phyloP scores from a whole-genome alignment of 2,888 invertebrate genomes.

The Thecocarcelia acutangulata region DNA sequence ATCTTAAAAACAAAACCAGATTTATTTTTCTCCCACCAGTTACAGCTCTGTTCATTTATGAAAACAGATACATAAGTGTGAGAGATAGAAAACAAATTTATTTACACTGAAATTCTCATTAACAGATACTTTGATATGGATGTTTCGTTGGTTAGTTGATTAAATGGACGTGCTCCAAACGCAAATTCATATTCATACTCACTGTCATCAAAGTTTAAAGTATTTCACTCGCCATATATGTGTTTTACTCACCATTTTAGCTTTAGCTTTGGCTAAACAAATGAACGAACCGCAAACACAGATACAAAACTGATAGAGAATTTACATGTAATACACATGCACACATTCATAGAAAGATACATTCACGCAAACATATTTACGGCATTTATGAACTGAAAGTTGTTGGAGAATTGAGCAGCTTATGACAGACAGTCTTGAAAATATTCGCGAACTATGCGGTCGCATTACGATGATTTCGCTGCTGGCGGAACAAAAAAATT shows the following conservation, averaged over 20 bases:
- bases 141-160: conserved; percentile 2
- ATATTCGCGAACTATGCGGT: conserved; percentile 81
- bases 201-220: conserved; percentile 20
- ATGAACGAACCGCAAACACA: conserved; percentile 42
- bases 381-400: conserved; percentile 63
- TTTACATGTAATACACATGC: conserved; percentile 27
- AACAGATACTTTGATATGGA: conserved; percentile 20
- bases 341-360: background rate
- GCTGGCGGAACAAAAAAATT: conserved; percentile 73
- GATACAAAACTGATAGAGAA: conserved; percentile 38
- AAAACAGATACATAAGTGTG: conserved; percentile 17
- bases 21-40: background rate
- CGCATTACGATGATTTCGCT: conserved; percentile 78
- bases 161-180: conserved; percentile 22
- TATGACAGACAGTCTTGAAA: conserved; percentile 80
- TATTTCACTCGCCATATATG: conserved; percentile 26
- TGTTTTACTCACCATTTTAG: conserved; percentile 40
- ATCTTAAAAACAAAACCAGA: background rate
- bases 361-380: conserved; percentile 32
- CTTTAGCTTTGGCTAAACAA: conserved; percentile 45
- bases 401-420: conserved; percentile 65
- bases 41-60: conserved; percentile 44
- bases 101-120: conserved; percentile 41
- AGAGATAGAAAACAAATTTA: conserved; percentile 42
- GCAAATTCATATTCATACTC: conserved; percentile 35